Evolutionary conservation across 2,888 invertebrate species (phyloP).

Genomic region (Blastobasis lacticolella): DNA sequence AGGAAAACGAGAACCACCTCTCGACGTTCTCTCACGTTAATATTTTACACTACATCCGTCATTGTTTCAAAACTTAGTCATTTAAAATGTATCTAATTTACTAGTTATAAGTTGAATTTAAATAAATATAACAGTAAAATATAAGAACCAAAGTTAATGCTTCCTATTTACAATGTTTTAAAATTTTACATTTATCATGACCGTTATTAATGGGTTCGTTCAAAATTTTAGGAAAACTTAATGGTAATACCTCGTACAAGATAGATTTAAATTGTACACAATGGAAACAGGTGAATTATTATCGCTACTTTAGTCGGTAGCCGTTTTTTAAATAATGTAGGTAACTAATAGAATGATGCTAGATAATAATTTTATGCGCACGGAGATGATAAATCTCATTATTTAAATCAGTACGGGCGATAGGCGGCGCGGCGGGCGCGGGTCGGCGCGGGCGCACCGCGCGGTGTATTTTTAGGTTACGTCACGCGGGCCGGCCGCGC

Average conservation of each 20-base stretch:
- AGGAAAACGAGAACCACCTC: too few relatives aligned
- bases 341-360: conserved; percentile 44
- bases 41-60: too few relatives aligned
- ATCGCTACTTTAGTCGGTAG: conserved; percentile 47
- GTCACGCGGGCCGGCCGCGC: conserved; percentile 34
- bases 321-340: conserved; percentile 38
- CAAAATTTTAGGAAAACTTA: conserved; percentile 38
- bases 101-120: too few relatives aligned
- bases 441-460: conserved; percentile 18
- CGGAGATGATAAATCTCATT: conserved; percentile 54
- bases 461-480: conserved; percentile 55
- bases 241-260: conserved; percentile 25
- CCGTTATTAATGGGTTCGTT: conserved; percentile 29
- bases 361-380: conserved; percentile 45
- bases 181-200: too few relatives aligned
- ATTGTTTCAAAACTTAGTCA: too few relatives aligned
- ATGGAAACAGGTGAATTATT: conserved; percentile 42
- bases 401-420: conserved; percentile 51
- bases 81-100: too few relatives aligned
- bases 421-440: conserved; percentile 28
- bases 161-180: too few relatives aligned
- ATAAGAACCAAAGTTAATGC: too few relatives aligned
- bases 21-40: too few relatives aligned
- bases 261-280: conserved; percentile 36
- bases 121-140: too few relatives aligned